Evolutionary conservation across 2,888 invertebrate species (phyloP).

Genomic region (Axea sp.): DNA sequence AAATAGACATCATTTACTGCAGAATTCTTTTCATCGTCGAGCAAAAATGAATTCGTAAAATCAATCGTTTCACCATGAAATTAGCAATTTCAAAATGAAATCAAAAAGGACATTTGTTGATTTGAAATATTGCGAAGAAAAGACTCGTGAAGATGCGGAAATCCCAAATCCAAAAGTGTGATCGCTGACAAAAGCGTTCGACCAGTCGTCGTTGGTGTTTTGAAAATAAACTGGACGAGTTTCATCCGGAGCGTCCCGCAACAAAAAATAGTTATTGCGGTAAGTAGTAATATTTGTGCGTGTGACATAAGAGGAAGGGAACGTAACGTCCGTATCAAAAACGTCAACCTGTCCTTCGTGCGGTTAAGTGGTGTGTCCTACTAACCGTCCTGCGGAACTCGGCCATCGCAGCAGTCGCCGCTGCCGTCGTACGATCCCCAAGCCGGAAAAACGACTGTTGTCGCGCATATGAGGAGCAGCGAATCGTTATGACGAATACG

Average conservation of each 20-base stretch:
- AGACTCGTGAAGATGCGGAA: no score
- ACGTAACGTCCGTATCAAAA: constrained; percentile 68
- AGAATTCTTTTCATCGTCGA: no score
- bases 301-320: constrained; percentile 17
- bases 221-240: no score
- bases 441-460: constrained; percentile 32
- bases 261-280: constrained; percentile 1
- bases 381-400: constrained; percentile 71
- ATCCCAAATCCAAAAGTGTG: no score
- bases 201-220: no score
- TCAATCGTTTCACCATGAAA: no score
- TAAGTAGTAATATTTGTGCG: constrained; percentile 14
- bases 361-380: constrained; percentile 71
- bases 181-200: no score
- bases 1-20: no score
- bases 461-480: constrained; percentile 4
- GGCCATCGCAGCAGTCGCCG: constrained; percentile 22
- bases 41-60: no score
- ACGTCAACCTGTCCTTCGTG: constrained; percentile 72
- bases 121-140: no score
- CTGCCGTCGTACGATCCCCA: constrained; percentile 21
- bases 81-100: no score
- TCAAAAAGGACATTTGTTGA: no score
- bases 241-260: not conserved
- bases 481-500: constrained; percentile 9